Evolutionary conservation across 2,888 invertebrate species (phyloP).

Genomic region (Alviniconcha strummeri): DNA sequence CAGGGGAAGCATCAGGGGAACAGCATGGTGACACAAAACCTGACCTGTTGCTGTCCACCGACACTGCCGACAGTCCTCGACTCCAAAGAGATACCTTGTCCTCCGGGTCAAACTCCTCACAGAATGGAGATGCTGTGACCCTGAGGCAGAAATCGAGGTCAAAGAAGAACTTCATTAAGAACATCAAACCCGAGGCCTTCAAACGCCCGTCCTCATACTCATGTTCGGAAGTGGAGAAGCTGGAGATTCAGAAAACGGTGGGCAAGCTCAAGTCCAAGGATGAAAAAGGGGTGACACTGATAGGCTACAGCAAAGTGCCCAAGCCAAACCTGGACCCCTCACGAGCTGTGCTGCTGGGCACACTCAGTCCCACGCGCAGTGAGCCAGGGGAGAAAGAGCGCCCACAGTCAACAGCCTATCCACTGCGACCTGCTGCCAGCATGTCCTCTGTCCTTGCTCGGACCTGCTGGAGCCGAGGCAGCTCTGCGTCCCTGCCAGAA

Average conservation of each 20-base stretch:
- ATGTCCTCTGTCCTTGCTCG: conserved; percentile 57
- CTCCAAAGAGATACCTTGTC: conserved; percentile 27
- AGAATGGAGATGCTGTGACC: conserved; percentile 38
- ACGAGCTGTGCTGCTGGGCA: conserved; percentile 62
- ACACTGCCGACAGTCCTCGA: conserved; percentile 26
- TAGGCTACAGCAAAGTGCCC: conserved; percentile 69
- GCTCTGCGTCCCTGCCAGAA: conserved; percentile 70
- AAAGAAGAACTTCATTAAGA: conserved; percentile 65
- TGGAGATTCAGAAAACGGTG: conserved; percentile 36
- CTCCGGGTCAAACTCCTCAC: conserved; percentile 34
- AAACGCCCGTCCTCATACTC: conserved; percentile 69
- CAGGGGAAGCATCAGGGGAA: background rate
- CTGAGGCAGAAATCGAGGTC: conserved; percentile 33
- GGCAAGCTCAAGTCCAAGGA: conserved; percentile 46
- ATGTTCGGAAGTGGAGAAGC: conserved; percentile 56
- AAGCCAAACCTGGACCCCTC: conserved; percentile 44
- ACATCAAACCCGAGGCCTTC: conserved; percentile 68
- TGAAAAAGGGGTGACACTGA: conserved; percentile 54
- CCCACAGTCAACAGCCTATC: background rate
- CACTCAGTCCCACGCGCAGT: conserved; percentile 57
- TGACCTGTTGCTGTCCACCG: no score
- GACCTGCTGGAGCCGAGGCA: conserved; percentile 60
- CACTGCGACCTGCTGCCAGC: conserved; percentile 36
- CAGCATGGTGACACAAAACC: background rate
- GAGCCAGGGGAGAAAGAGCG: background rate